A percentile compares a stretch with the other conserved stretches of the same genome.
Evolutionary conservation across 1,140 invertebrate species (phyloP).

Genomic region (Acyrthosiphon pisum): DNA sequence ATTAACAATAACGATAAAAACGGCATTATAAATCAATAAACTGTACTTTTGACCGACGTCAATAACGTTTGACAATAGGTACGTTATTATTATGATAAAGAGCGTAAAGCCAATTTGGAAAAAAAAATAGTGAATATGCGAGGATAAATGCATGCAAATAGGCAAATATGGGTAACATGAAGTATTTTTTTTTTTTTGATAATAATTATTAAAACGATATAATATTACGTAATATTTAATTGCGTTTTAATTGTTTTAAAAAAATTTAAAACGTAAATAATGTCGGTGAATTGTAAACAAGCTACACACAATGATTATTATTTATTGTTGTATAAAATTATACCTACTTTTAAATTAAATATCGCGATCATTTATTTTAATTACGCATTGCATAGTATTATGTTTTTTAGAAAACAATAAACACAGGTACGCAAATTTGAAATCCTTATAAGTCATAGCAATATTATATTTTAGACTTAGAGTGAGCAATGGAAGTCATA

Average conservation of each 20-base stretch:
- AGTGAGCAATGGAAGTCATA: not conserved
- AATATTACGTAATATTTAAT: not conserved
- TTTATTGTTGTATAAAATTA: not conserved
- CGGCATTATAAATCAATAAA: not conserved
- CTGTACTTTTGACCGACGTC: too few relatives aligned
- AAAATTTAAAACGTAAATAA: too few relatives aligned
- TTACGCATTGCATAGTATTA: not conserved
- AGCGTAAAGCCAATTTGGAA: not conserved
- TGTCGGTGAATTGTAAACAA: not conserved
- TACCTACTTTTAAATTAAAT: not conserved
- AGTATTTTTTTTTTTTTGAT: not conserved
- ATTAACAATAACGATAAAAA: slow-evolving; percentile 1
- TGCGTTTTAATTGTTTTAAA: not conserved
- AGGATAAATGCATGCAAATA: too few relatives aligned
- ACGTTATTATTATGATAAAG: not conserved
- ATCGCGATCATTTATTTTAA: not conserved
- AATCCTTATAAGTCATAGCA: not conserved
- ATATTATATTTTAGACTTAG: not conserved
- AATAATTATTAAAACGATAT: not conserved
- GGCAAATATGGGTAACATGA: too few relatives aligned
- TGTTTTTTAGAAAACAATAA: not conserved
- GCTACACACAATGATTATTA: not conserved
- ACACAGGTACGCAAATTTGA: not conserved
- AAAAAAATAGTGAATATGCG: too few relatives aligned
- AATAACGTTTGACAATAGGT: too few relatives aligned